Evolutionary conservation across 2,113 vertebrate species (phyloP), one percentile per base, ranked within the genome.

Genomic region (Paradoxurus hermaphroditus): DNA sequence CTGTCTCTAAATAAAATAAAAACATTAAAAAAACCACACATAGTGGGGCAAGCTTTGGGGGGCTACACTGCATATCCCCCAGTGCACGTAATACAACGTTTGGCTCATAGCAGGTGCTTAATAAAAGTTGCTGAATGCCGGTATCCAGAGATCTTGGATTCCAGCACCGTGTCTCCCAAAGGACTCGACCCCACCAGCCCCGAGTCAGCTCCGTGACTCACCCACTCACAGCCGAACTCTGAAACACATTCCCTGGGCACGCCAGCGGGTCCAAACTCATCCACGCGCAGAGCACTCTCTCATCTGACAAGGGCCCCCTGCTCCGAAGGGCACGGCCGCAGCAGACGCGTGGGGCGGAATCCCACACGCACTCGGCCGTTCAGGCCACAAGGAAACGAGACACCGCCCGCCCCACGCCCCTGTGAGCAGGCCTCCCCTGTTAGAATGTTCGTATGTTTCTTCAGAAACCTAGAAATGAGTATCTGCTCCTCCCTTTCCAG

Each of bases 401-500:
- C 27, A 0, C 4, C 0, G 1, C 19, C 41, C 7, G 9, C 4
- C 8, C 2, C 11, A 13, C 3, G 16, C 9, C 46, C 1, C n/a
- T 7, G 29, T 0, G 3, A 10, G 53, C 62, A 1, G n/a, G 15
- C 15, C 23, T 41, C 15, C 0, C 0, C 0, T 3, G 23, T 27
- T 3, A 1, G 27, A 19, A 18, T 0, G 0, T 4, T 5, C 12
- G 3, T 4, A 1, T 39, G 19, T 21, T 81, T 25, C 70, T 5
- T 14, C 15, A 51, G 51, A 18, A 51, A 51, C 51, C 4, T 51
- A 51, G 15, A 51, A 51, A 51, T 51, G 29, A 8, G 25, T 25
- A 1, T 4, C 2, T 18, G 16, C 65, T 16, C 39, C 16, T 23
- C 41, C 75, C 49, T 62, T n/a, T 39, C 29, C 0, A 14, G 25